phyloP scores from a whole-genome alignment of 2,113 vertebrate genomes.

The Baryphthengus martii region DNA sequence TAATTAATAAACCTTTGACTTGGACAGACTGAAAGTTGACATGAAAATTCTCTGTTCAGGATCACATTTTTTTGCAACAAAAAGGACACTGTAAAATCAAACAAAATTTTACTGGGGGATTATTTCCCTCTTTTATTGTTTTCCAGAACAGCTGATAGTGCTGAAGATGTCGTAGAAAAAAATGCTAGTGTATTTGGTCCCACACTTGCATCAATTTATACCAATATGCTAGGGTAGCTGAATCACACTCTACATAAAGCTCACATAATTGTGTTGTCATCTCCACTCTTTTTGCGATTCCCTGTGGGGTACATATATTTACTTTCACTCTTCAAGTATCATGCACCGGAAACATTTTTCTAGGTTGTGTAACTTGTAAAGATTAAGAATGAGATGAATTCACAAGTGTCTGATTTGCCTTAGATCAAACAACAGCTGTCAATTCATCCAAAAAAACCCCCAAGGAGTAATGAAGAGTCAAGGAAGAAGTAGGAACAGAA shows the following conservation, averaged over 20 bases:
- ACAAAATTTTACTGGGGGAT: not conserved
- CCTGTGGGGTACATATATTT: not conserved
- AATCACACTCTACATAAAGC: not conserved
- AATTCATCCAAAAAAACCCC: not conserved
- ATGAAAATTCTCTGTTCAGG: not conserved
- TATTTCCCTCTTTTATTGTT: not conserved
- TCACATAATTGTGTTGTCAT: not conserved
- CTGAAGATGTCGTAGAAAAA: not conserved
- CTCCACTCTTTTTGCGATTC: not conserved
- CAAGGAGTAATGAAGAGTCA: not conserved
- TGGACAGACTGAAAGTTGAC: not conserved
- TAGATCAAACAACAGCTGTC: not conserved
- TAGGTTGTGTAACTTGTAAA: not conserved
- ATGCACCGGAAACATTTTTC: not conserved
- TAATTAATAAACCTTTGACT: not conserved
- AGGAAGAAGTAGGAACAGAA: not conserved
- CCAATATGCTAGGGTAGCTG: not conserved
- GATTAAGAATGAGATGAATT: not conserved
- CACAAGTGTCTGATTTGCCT: not conserved
- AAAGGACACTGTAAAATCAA: not conserved
- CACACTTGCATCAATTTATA: not conserved
- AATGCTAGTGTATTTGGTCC: not conserved
- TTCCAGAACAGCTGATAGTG: not conserved
- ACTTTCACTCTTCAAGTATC: not conserved
- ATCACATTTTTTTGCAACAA: not conserved